Evolutionary conservation across 1,140 invertebrate genomes (phyloP), one percentile per base, ranked within the genome.

Genomic region (Anastrepha ludens): DNA sequence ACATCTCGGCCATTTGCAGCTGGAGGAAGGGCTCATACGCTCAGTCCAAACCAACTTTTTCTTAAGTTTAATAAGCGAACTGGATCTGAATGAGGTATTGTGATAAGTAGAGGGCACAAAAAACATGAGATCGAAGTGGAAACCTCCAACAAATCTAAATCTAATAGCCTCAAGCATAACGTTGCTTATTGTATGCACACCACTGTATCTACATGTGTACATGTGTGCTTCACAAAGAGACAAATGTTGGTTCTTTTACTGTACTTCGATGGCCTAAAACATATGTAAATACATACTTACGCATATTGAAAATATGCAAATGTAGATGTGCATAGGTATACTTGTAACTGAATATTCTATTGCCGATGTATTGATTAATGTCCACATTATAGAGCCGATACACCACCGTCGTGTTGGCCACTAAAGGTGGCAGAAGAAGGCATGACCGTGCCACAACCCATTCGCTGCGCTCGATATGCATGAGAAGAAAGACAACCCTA

Each of bases 371-470:
- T 67, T 67, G 64, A 67, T 67, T 67, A 67, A 67, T 67, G 9
- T 67, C 29, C 8, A 67, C 13, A 67, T 39, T 5, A 41, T 11
- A 67, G 13, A 67, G 39, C 8, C 11, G 13, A 67, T 13, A 2
- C 64, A 13, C 29, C 64, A 62, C 60, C 60, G 39, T 39, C 20
- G 3, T 29, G 11, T n/a, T 67, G 64, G 29, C 9, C 64, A 11
- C 64, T 39, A 39, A 67, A 67, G 64, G 64, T 67, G 64, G 64
- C 64, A 67, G 64, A 15, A 67, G 64, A 29, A 39, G 64, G 64
- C 20, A 67, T 13, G 29, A 7, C 62, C n/a, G 1, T 29, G 62
- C 62, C 62, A 64, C 64, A 67, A 67, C 64, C 64, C 13, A n/a
- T 67, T 39, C 64, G 4, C 20, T 20, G 64, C 64, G 64, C 7